Evolutionary conservation across 2,888 invertebrate genomes (phyloP).

Genomic region (Clanis bilineata): DNA sequence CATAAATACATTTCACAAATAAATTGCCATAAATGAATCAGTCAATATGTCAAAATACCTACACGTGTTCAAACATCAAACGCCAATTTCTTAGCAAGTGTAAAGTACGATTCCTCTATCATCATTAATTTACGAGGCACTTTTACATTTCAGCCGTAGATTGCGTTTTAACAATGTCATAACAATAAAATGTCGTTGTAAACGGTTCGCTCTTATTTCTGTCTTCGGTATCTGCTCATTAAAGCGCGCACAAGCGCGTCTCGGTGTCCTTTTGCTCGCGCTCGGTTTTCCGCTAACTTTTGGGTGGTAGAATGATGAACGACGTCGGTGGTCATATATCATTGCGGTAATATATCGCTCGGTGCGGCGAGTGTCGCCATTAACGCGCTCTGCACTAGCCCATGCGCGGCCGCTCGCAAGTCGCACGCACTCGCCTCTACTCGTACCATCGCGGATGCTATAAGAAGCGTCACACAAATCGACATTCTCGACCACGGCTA

Average conservation of each 20-base stretch:
- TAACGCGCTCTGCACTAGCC: constrained; percentile 76
- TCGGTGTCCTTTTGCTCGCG: constrained; percentile 64
- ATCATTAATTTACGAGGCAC: constrained; percentile 46
- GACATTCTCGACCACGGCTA: constrained; percentile 71
- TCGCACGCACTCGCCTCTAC: constrained; percentile 54
- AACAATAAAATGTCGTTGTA: constrained; percentile 72
- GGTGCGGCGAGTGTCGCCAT: constrained; percentile 80
- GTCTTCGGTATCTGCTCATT: constrained; percentile 79
- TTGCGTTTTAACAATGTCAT: constrained; percentile 74
- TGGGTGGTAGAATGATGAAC: constrained; percentile 81
- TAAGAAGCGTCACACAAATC: constrained; percentile 74
- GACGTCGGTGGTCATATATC: constrained; percentile 77
- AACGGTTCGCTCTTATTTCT: constrained; percentile 76
- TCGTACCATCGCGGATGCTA: constrained; percentile 56
- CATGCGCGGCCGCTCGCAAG: constrained; percentile 52
- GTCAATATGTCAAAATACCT: neutral
- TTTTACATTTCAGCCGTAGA: constrained; percentile 55
- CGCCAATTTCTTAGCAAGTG: constrained; percentile 10
- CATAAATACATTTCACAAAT: neutral
- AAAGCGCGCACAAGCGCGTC: constrained; percentile 62
- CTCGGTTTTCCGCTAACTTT: constrained; percentile 77
- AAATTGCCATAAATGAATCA: neutral
- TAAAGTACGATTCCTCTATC: constrained; percentile 12
- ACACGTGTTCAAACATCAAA: constrained; percentile 10
- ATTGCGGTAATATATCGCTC: constrained; percentile 77